Evolutionary conservation across 2,113 vertebrate genomes (phyloP), one percentile per base, ranked within the genome.

Genomic region (Beaufortia kweichowensis): DNA sequence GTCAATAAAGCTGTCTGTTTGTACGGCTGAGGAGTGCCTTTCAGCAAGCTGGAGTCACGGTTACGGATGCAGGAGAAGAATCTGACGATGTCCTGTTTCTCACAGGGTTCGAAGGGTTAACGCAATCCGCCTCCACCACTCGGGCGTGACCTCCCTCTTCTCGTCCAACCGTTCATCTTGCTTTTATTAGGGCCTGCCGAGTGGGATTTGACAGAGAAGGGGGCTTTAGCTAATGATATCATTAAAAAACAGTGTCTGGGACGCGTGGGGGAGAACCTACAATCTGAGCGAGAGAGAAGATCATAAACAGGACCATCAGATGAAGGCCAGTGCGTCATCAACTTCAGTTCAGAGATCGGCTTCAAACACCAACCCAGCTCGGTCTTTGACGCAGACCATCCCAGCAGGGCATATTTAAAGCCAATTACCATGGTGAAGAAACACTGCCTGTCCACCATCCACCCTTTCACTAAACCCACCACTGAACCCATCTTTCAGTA

Each of bases 161-260:
- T 80, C 48, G 31, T 69, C 10, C 50, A 24, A 33, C 39, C 53
- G 68, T 55, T 26, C n/a, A 28, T 57, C 62, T 46, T 28, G 57
- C 60, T 80, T 84, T 82, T 80, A 79, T 71, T 84, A 77, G 61
- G 62, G 66, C 53, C 70, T 75, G 82, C 75, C 35, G 23, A 84
- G 78, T 76, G 69, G 71, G 82, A 72, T 69, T 35, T 31, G 65
- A 66, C 41, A 82, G 56, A 46, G 73, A 66, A 82, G 50, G 35
- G 80, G 75, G 76, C 26, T 86, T 77, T 63, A 24, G 61, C 81
- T 87, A 86, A 89, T 85, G 80, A 85, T 78, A 76, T 84, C 82
- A 85, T 81, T 84, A 85, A 78, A 76, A 79, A 62, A 11, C 59
- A 62, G 48, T 43, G 56, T 43, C 73, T 62, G 66, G 33, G 21